Base-by-base conservation (phyloP, 2,113 vertebrate genomes). In the Cichladusa arquata region DNA sequence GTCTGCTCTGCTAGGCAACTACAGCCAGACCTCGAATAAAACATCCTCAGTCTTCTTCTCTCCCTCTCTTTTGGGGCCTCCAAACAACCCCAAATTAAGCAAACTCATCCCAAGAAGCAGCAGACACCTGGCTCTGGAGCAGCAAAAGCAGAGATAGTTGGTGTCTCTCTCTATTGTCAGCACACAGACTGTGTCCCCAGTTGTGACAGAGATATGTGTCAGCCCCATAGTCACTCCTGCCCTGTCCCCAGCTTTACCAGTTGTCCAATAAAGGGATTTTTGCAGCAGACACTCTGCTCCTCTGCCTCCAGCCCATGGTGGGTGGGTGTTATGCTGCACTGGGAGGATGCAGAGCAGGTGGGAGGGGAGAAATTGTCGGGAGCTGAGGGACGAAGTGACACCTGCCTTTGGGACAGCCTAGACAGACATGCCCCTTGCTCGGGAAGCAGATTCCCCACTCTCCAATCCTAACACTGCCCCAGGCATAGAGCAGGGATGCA, bases 401-500 rank as follows among this genome's bases (percentile, higher is more conserved):
- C 31, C 23, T 0, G 1, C 12, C 29, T 36, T 36, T 8, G 4
- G 78, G 42, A 54, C 61, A 33, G 48, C 24, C 36, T 61, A 45
- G 50, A 33, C 25, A 58, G 33, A 15, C 2, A 4, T 0, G 1
- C 11, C 26, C 51, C 61, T 58, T 51, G 44, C 44, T 82, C 45
- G 33, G 44, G 40, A 72, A 38, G 53, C 42, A 70, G 42, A 77
- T 33, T 64, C 33, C 29, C 34, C 36, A 2, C 10, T 31, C 16
- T 16, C 36, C 2, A 1, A 2, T 48, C 66, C 36, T 82, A 24
- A 45, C 0, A 0, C 36, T 83, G 51, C 67, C 54, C 29, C 15
- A 5, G 13, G 31, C 13, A 28, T 24, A 38, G 11, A 65, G 9
- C n/a, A 77, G 54, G 26, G 66, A 72, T 0, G 1, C 1, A 12